Percentiles rank a stretch among this genome's conserved stretches.
Conservation (phyloP, 2,888 invertebrate species). For the Ectemnius lituratus region DNA sequence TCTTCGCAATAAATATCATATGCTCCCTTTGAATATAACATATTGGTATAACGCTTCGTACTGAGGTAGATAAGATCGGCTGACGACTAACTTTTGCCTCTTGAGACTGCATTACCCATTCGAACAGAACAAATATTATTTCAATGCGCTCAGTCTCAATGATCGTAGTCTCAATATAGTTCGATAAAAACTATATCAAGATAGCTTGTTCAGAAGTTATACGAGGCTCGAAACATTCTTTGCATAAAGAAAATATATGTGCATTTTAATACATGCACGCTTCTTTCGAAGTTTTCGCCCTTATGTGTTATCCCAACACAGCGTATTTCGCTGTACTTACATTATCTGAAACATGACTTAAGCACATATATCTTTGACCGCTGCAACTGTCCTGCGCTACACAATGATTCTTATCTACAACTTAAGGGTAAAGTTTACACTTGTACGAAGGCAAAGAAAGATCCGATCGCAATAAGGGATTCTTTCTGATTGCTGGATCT, state of each 20-base stretch:
- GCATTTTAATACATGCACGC: background rate
- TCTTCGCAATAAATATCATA: conserved; percentile 38
- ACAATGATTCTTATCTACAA: conserved; percentile 6
- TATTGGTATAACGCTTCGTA: conserved; percentile 29
- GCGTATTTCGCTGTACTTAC: background rate
- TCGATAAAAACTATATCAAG: no score
- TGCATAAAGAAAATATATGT: background rate
- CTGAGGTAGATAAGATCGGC: conserved; percentile 41
- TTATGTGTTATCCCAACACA: background rate
- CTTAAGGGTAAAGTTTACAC: background rate
- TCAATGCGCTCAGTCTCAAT: background rate
- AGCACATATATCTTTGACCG: background rate
- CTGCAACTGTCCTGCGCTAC: background rate
- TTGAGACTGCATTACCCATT: background rate
- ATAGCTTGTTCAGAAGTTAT: no score
- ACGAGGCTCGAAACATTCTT: background rate
- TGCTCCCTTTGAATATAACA: conserved; percentile 29
- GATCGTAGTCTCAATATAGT: no score
- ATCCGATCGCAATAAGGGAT: no score
- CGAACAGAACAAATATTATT: background rate
- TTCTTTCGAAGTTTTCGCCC: background rate
- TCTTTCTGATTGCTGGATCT: no score
- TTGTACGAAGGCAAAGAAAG: conserved; percentile 1
- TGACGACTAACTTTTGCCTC: conserved; percentile 7
- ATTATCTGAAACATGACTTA: no score